Conservation (phyloP, 1,140 invertebrate genomes). For the Zaprionus kolodkinae region DNA sequence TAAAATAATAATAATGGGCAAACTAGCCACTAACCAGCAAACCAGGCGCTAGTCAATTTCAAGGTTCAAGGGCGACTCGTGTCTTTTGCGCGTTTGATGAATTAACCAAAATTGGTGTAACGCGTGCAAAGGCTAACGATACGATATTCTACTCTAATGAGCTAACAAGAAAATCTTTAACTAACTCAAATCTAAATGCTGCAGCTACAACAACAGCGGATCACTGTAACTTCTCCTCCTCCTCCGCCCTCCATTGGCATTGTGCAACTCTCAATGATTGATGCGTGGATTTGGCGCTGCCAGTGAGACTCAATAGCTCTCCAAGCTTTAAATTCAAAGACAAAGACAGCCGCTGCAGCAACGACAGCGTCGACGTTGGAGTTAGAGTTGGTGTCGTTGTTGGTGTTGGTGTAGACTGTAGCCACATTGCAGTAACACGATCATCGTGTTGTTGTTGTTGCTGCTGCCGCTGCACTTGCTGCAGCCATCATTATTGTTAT, state of each 20-base stretch:
- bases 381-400: constrained; percentile 18
- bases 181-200: background rate
- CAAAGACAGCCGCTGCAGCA: constrained; percentile 42
- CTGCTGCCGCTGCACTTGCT: constrained; percentile 43
- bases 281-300: constrained; percentile 69
- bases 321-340: constrained; percentile 53
- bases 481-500: constrained; percentile 54
- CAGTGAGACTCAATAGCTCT: constrained; percentile 70
- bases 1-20: constrained; percentile 43
- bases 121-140: constrained; percentile 8
- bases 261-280: constrained; percentile 73
- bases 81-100: constrained; percentile 38
- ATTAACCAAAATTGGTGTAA: constrained; percentile 43
- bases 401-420: constrained; percentile 20
- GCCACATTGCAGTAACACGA: constrained; percentile 10
- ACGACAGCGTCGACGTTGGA: constrained; percentile 19
- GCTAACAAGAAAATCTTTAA: background rate
- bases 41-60: background rate
- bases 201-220: constrained; percentile 4
- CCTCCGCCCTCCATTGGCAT: constrained; percentile 22
- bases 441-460: constrained; percentile 18
- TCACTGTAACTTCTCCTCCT: background rate
- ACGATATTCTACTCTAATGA: constrained; percentile 41
- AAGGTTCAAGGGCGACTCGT: constrained; percentile 59
- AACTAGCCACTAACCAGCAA: constrained; percentile 3